Percentiles rank a stretch among this genome's conserved stretches.
These are phyloP conservation scores for Littorina saxatilis DNA, from an alignment of 1,140 invertebrate species.

Conservation along the genomic window DNA sequence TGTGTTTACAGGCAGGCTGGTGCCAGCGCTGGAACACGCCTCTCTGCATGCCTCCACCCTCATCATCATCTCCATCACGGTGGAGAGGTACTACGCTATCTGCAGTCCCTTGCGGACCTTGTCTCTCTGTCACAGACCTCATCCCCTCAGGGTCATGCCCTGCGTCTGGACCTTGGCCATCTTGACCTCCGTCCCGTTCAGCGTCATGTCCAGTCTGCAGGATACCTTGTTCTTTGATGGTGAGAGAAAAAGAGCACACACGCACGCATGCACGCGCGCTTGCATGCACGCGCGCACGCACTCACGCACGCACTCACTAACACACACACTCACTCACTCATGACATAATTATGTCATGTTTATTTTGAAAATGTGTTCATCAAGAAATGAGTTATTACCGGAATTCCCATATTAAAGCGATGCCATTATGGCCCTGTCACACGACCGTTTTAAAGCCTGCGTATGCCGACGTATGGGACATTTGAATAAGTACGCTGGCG, in stretches of 20 bases:
- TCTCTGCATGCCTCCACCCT: conserved; percentile 57
- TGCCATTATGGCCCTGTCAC: too few species aligned
- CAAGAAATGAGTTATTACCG: too few species aligned
- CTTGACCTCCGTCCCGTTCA: conserved; percentile 50
- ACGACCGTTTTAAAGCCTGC: too few species aligned
- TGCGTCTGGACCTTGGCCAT: conserved; percentile 45
- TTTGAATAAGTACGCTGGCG: too few species aligned
- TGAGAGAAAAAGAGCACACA: not conserved
- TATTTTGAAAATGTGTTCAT: too few species aligned
- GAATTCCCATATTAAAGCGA: too few species aligned
- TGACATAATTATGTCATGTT: too few species aligned
- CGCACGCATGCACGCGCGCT: too few species aligned
- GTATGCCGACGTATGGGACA: too few species aligned
- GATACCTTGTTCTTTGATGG: conserved; percentile 53
- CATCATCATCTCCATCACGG: conserved; percentile 61
- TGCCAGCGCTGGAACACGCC: conserved; percentile 60
- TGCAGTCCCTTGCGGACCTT: conserved; percentile 50
- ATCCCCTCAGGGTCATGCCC: conserved; percentile 28
- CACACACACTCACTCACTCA: too few species aligned
- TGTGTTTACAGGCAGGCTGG: conserved; percentile 54
- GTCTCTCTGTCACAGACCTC: conserved; percentile 21
- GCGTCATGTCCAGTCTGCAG: conserved; percentile 48
- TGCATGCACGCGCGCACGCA: too few species aligned
- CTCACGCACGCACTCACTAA: too few species aligned
- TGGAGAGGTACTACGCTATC: conserved; percentile 61